Evolutionary conservation across 2,888 invertebrate genomes (phyloP), one percentile per base, ranked within the genome.

Genomic region (Oligia strigilis): DNA sequence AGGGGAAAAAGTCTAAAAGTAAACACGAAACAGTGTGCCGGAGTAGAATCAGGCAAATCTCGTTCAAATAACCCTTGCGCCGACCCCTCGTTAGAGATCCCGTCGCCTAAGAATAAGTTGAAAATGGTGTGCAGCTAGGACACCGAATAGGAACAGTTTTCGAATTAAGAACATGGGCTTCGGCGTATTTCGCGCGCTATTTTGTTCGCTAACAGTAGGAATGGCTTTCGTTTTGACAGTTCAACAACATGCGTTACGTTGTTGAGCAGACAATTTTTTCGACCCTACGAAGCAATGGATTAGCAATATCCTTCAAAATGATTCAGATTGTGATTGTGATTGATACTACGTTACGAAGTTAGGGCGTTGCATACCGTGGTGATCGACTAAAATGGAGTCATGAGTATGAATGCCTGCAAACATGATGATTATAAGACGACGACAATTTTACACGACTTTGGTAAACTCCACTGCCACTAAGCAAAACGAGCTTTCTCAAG

Each of bases 1-100:
- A 87, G 84, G 80, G 80, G 84, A 88, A 88, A 89, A 90, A 90
- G 87, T 84, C 85, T 87, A 91, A 91, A 88, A 91, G 91, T 90
- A 91, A 88, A 88, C 90, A 88, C 88, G 75, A 87, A 88, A 88
- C 90, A 87, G 82, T 83, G 83, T 90, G 90, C 88, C 88, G 88
- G 86, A 52, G 81, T 83, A 87, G 91, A 93, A 93, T 93, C 93
- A 93, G 92, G 90, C 91, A 91, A 93, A 92, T 93, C 91, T 92
- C 93, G 93, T 91, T 82, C 92, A 93, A 94, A 94, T 89, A 94
- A 93, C 93, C 94, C 93, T 94, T 93, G 89, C 88, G 79, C 84
- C 86, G 90, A 88, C 88, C 93, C 90, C 91, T 93, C 93, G 93
- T 93, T 93, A 93, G 85, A 85, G 85, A 72, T 77, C 81, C 81